These are phyloP conservation scores for Atractosteus spatula DNA, from an alignment of 2,113 vertebrate species.

Conservation along the genomic window DNA sequence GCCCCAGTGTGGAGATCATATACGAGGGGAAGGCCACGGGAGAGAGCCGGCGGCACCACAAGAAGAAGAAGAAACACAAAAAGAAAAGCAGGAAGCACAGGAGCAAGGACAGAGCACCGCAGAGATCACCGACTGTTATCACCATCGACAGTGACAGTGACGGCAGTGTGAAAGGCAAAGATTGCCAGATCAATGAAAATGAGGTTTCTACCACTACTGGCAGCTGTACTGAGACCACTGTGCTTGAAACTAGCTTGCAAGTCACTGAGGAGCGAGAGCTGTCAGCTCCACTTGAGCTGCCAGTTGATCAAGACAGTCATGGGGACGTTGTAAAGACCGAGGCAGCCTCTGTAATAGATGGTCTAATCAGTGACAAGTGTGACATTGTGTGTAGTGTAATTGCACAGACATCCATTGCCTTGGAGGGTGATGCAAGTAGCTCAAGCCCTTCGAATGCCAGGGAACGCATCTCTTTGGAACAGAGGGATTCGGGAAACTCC, in stretches of 20 bases:
- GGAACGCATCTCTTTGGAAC: neutral
- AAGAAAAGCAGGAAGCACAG: constrained; percentile 76
- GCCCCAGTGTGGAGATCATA: constrained; percentile 78
- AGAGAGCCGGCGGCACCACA: constrained; percentile 67
- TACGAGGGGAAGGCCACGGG: constrained; percentile 68
- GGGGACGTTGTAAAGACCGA: neutral
- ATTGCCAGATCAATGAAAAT: constrained; percentile 12
- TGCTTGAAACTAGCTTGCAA: constrained; percentile 8
- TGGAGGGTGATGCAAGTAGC: neutral
- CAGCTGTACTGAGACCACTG: constrained; percentile 12
- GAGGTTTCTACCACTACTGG: constrained; percentile 3
- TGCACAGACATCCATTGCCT: neutral
- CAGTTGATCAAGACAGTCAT: neutral
- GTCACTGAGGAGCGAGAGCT: constrained; percentile 14
- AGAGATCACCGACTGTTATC: constrained; percentile 68
- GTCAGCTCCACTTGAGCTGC: constrained; percentile 20
- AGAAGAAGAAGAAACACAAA: constrained; percentile 88
- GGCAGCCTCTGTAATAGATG: neutral
- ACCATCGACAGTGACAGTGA: constrained; percentile 84
- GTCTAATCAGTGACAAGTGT: neutral
- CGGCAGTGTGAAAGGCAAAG: constrained; percentile 4
- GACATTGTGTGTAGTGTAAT: neutral
- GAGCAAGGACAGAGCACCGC: constrained; percentile 34
- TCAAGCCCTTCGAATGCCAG: neutral
- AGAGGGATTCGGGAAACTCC: neutral